Evolutionary conservation across 2,888 invertebrate genomes (phyloP).

Genomic region (Lypha dubia): DNA sequence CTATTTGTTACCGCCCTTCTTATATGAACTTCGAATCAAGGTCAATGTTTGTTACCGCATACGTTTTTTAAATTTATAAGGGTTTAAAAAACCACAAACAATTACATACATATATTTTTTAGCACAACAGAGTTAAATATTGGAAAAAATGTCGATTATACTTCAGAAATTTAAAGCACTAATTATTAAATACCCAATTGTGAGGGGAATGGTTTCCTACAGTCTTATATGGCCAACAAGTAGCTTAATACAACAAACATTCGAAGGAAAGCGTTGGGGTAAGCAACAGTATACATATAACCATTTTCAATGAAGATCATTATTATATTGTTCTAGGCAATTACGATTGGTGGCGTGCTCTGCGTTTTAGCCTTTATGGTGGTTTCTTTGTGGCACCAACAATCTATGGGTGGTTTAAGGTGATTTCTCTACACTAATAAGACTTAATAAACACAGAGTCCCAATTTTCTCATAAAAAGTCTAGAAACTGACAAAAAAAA

Average conservation of each 20-base stretch:
- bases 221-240: slow-evolving; percentile 89
- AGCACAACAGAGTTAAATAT: slow-evolving; percentile 12
- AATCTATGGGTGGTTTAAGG: slow-evolving; percentile 90
- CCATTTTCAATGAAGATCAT: neutral
- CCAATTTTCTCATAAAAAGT: neutral
- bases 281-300: slow-evolving; percentile 77
- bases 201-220: slow-evolving; percentile 88
- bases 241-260: slow-evolving; percentile 88
- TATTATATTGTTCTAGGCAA: slow-evolving; percentile 79
- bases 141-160: slow-evolving; percentile 71
- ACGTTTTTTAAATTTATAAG: slow-evolving; percentile 31
- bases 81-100: slow-evolving; percentile 44
- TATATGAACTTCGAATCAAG: slow-evolving; percentile 44
- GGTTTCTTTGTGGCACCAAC: slow-evolving; percentile 92
- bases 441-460: neutral
- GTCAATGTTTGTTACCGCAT: slow-evolving; percentile 62
- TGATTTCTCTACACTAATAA: slow-evolving; percentile 77
- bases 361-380: slow-evolving; percentile 91
- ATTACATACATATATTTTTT: slow-evolving; percentile 59
- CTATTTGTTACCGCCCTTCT: slow-evolving; percentile 1
- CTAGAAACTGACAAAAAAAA: no score
- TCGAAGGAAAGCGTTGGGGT: slow-evolving; percentile 87
- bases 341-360: slow-evolving; percentile 88
- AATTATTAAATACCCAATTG: slow-evolving; percentile 81
- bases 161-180: slow-evolving; percentile 78